phyloP scores from a whole-genome alignment of 35 echinoderm and acorn worm species.

The Lytechinus pictus region DNA sequence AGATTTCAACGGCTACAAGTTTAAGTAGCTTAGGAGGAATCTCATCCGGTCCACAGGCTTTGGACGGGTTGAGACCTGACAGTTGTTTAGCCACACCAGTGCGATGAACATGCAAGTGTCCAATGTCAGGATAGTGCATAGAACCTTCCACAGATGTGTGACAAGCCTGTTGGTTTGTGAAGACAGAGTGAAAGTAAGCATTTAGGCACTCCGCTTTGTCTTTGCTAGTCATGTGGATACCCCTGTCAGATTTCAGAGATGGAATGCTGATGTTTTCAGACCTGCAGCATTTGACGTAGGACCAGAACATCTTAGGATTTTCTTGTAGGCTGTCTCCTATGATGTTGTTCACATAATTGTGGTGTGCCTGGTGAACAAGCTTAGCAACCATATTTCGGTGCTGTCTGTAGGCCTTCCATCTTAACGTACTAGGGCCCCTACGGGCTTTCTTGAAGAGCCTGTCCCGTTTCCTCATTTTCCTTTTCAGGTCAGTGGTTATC shows the following conservation, averaged over 20 bases:
- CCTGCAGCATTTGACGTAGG: too few species aligned
- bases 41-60: constrained; percentile 51
- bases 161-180: not conserved
- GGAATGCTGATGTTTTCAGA: too few species aligned
- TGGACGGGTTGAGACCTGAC: constrained; percentile 48
- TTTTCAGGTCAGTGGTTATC: constrained; percentile 58
- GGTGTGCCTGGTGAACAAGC: too few species aligned
- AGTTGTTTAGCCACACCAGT: constrained; percentile 35
- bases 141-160: not conserved
- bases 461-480: constrained; percentile 61
- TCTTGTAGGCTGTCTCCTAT: too few species aligned
- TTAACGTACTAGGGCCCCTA: not conserved
- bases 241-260: not conserved
- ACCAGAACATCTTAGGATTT: not conserved
- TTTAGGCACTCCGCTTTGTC: constrained; percentile 53
- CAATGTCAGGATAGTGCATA: constrained; percentile 15
- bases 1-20: constrained; percentile 51
- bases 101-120: not conserved
- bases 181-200: not conserved
- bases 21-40: constrained; percentile 54
- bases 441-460: constrained; percentile 44
- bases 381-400: not conserved
- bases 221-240: constrained; percentile 27
- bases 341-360: too few species aligned
- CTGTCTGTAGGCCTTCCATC: constrained; percentile 30